Percentiles rank a stretch among this genome's conserved stretches.
phyloP scores from a whole-genome alignment of 2,888 invertebrate genomes.

The Xiphydria camelus region DNA sequence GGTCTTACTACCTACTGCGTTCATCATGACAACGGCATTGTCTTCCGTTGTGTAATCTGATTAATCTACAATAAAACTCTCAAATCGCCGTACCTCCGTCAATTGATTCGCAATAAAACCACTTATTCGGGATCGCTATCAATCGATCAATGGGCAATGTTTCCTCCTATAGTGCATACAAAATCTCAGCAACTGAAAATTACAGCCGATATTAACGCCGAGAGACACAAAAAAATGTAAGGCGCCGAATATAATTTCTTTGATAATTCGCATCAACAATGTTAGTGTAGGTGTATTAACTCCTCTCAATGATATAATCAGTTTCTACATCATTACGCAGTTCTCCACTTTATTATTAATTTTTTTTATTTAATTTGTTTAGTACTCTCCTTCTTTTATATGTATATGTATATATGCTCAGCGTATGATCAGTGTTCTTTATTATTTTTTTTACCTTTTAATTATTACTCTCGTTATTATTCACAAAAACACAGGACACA shows the following conservation, averaged over 20 bases:
- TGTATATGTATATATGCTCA: conserved; percentile 12
- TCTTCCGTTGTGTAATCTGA: background rate
- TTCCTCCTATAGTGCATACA: conserved; percentile 19
- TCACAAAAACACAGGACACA: conserved; percentile 35
- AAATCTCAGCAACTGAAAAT: conserved; percentile 27
- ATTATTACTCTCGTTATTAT: conserved; percentile 17
- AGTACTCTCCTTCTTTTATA: conserved; percentile 19
- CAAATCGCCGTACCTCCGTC: too few relatives aligned
- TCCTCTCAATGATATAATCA: conserved; percentile 28
- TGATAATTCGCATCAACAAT: conserved; percentile 26
- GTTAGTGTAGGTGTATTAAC: conserved; percentile 30
- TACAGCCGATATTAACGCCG: conserved; percentile 21
- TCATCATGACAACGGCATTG: background rate
- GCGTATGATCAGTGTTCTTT: conserved; percentile 3
- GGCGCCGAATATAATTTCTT: conserved; percentile 22
- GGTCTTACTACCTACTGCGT: background rate
- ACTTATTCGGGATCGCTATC: too few relatives aligned
- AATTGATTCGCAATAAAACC: background rate
- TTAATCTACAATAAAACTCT: background rate
- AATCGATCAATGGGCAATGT: background rate
- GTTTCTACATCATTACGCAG: conserved; percentile 27
- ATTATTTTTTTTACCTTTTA: conserved; percentile 1
- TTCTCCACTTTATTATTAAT: conserved; percentile 12
- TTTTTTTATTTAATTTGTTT: conserved; percentile 7
- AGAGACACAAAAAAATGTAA: conserved; percentile 30